Percentiles rank a stretch among this genome's conserved stretches.
Evolutionary conservation across 1,140 invertebrate genomes (phyloP).

Genomic region (Lordiphosa clarofinis): DNA sequence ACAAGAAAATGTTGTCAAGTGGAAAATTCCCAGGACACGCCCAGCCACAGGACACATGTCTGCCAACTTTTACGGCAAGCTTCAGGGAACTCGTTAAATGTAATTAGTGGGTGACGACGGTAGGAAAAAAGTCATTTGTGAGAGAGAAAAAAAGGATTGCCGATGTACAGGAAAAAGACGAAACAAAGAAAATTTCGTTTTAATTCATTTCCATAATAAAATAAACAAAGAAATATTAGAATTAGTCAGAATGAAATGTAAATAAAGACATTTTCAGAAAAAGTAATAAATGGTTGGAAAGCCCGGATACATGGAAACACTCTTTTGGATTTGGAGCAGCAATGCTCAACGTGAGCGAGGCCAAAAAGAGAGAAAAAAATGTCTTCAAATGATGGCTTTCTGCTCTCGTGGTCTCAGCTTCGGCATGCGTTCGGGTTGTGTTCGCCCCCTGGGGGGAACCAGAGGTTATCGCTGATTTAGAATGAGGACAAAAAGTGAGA

Average conservation of each 20-base stretch:
- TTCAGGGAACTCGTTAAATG: slow-evolving; percentile 19
- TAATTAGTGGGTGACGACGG: slow-evolving; percentile 9
- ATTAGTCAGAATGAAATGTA: slow-evolving; percentile 6
- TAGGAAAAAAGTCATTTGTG: slow-evolving; percentile 2
- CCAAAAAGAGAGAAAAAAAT: no score
- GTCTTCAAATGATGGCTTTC: no score
- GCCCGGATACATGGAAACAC: no score
- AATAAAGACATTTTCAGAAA: background rate
- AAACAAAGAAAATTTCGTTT: background rate
- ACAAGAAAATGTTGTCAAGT: slow-evolving; percentile 9
- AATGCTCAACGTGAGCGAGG: no score
- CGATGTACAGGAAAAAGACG: background rate
- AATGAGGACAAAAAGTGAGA: no score
- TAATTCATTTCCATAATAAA: background rate
- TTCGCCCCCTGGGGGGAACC: no score
- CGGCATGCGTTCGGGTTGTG: no score
- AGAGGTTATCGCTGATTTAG: no score
- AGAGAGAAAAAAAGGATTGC: slow-evolving; percentile 5
- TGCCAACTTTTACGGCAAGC: slow-evolving; percentile 9
- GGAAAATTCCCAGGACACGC: slow-evolving; percentile 14
- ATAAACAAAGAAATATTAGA: slow-evolving; percentile 13
- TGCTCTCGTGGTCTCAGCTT: no score
- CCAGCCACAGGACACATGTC: slow-evolving; percentile 6
- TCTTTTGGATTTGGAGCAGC: no score
- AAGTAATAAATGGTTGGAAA: no score